These are phyloP conservation scores for Cyaniris semiargus DNA, from an alignment of 2,888 invertebrate species.

Conservation along the genomic window DNA sequence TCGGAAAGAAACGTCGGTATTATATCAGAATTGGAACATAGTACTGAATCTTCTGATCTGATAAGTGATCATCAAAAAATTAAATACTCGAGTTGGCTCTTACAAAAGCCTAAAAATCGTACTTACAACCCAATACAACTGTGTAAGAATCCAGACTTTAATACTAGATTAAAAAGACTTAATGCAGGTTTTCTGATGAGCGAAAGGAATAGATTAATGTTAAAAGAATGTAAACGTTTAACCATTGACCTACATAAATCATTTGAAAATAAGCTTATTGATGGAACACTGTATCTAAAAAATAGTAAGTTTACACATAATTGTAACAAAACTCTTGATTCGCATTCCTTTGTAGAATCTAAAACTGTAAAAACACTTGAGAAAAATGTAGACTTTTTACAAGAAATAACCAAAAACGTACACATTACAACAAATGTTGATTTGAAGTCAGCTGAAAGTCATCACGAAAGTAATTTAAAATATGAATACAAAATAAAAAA, in stretches of 20 bases:
- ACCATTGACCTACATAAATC: conserved; percentile 66
- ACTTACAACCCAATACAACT: conserved; percentile 62
- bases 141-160: conserved; percentile 74
- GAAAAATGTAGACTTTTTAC: not conserved
- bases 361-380: not conserved
- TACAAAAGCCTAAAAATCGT: conserved; percentile 62
- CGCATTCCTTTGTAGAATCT: not conserved
- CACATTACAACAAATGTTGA: not conserved
- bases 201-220: conserved; percentile 55
- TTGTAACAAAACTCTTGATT: conserved; percentile 34
- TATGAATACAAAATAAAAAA: conserved; percentile 63
- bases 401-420: not conserved
- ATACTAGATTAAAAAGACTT: conserved; percentile 63
- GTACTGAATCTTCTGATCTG: conserved; percentile 4
- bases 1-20: not conserved
- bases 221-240: conserved; percentile 62
- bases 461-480: conserved; percentile 59
- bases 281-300: conserved; percentile 59
- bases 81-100: conserved; percentile 54
- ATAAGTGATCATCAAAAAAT: conserved; percentile 46
- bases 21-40: conserved; percentile 22
- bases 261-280: conserved; percentile 60
- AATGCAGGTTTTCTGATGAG: conserved; percentile 61
- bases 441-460: conserved; percentile 47
- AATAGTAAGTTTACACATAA: conserved; percentile 35